phyloP scores from a whole-genome alignment of 2,888 invertebrate species.

The Cheilosia vernalis region DNA sequence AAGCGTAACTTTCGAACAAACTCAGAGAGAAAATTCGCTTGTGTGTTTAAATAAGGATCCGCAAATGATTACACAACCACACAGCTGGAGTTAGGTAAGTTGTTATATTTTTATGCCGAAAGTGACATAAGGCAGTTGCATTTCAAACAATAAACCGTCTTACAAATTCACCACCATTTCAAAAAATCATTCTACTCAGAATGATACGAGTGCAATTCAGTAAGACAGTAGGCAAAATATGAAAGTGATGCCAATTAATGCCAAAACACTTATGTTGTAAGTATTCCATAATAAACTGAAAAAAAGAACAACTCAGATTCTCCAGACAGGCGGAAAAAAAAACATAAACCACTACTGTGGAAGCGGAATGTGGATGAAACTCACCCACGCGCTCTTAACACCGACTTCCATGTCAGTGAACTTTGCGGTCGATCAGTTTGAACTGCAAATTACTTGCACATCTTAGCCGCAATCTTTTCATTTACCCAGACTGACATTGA shows the following conservation, averaged over 20 bases:
- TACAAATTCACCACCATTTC: background rate
- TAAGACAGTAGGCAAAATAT: background rate
- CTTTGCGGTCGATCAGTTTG: constrained; percentile 34
- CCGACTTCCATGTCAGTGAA: constrained; percentile 42
- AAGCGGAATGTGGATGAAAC: background rate
- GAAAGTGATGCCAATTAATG: background rate
- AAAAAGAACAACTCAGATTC: background rate
- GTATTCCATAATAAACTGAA: background rate
- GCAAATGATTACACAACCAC: no score
- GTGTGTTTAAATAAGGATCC: no score
- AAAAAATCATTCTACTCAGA: background rate
- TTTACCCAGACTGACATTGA: background rate
- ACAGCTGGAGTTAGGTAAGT: no score
- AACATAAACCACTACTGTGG: background rate
- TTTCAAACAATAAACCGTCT: no score
- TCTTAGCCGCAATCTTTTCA: constrained; percentile 4
- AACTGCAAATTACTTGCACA: constrained; percentile 30
- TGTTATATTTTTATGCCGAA: no score
- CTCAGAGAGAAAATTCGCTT: no score
- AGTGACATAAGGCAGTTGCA: no score
- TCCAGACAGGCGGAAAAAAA: background rate
- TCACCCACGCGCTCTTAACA: constrained; percentile 21
- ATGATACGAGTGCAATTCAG: background rate
- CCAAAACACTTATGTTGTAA: background rate
- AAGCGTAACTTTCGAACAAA: no score